Percentiles rank a stretch among this genome's conserved stretches.
These are phyloP conservation scores for Ormyrus pomaceus DNA, from an alignment of 2,888 invertebrate species.

Conservation along the genomic window DNA sequence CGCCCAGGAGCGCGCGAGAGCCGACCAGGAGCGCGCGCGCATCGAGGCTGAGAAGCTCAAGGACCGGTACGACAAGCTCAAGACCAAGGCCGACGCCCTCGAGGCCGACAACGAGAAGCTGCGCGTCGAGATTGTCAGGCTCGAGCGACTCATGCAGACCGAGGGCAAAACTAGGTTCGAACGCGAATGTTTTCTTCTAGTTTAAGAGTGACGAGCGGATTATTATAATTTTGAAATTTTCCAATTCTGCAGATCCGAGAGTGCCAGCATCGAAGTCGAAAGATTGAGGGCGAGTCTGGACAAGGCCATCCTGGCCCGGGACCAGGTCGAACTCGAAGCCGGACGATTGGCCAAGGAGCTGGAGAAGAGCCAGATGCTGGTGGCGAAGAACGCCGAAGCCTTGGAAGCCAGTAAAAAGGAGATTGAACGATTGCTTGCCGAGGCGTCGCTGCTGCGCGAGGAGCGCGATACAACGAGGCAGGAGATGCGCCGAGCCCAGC, in stretches of 20 bases:
- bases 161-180: constrained; percentile 77
- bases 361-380: constrained; percentile 90
- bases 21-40: constrained; percentile 88
- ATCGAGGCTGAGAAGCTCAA: constrained; percentile 93
- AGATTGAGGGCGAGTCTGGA: constrained; percentile 90
- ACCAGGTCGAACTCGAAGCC: constrained; percentile 90
- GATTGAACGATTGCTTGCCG: constrained; percentile 89
- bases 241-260: constrained; percentile 72
- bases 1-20: constrained; percentile 87
- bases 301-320: constrained; percentile 88
- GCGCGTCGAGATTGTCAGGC: constrained; percentile 82
- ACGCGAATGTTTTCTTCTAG: neutral
- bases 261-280: constrained; percentile 84
- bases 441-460: constrained; percentile 88
- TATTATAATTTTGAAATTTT: neutral
- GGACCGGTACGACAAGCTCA: constrained; percentile 91
- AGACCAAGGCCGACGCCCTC: constrained; percentile 82
- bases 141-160: constrained; percentile 79
- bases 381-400: constrained; percentile 89
- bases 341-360: constrained; percentile 89
- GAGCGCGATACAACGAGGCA: constrained; percentile 85
- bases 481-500: constrained; percentile 81
- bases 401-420: constrained; percentile 90
- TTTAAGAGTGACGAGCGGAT: neutral
- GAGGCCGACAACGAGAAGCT: constrained; percentile 87